Percentiles rank a stretch among this genome's conserved stretches.
These are phyloP conservation scores for Odocoileus hemionus DNA, from an alignment of 2,113 vertebrate species.

Conservation along the genomic window DNA sequence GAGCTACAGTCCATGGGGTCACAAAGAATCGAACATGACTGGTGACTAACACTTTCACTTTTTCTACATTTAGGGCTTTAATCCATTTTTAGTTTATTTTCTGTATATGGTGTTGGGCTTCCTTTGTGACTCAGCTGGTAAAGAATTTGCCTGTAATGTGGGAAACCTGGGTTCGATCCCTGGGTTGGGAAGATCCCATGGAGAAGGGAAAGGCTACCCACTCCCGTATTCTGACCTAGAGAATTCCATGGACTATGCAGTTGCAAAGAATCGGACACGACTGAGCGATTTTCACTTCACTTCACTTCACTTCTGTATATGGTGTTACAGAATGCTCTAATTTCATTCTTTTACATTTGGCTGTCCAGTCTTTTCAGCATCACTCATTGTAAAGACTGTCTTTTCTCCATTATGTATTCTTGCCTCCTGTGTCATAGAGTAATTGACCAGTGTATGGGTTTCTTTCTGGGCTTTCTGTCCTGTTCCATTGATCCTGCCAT, in stretches of 20 bases:
- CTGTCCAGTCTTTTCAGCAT: neutral
- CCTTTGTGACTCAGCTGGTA: neutral
- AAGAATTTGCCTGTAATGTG: neutral
- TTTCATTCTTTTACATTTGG: neutral
- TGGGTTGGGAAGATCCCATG: neutral
- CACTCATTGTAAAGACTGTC: neutral
- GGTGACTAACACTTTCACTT: neutral
- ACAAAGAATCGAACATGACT: neutral
- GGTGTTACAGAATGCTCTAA: neutral
- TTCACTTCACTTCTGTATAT: neutral
- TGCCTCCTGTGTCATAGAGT: neutral
- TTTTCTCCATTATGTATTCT: neutral
- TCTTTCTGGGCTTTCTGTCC: neutral
- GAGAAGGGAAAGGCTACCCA: neutral
- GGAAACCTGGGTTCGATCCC: neutral
- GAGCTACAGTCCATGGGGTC: neutral
- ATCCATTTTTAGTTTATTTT: neutral
- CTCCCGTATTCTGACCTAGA: neutral
- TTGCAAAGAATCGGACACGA: neutral
- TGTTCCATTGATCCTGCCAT: neutral
- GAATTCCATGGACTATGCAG: neutral
- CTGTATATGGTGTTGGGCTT: neutral
- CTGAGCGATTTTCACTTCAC: neutral
- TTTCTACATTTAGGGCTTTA: neutral
- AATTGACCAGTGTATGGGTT: neutral